phyloP scores from a whole-genome alignment of 2,888 invertebrate species.

The Euphydryas editha region DNA sequence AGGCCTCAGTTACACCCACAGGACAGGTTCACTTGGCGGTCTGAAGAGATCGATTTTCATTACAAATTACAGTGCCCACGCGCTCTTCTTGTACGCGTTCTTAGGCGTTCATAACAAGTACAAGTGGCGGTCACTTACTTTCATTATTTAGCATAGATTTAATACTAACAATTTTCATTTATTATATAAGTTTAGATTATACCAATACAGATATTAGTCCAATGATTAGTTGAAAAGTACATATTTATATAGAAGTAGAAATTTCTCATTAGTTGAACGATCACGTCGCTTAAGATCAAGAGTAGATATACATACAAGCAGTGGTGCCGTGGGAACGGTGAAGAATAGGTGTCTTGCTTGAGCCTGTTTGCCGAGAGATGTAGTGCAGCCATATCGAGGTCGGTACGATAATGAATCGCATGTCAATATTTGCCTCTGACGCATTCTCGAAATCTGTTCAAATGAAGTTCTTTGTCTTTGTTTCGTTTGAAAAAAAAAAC shows the following conservation, averaged over 20 bases:
- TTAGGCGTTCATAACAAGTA: conserved; percentile 51
- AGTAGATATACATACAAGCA: conserved; percentile 57
- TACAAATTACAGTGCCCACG: conserved; percentile 75
- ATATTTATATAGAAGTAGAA: conserved; percentile 51
- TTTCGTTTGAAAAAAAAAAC: conserved; percentile 18
- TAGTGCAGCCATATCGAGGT: conserved; percentile 73
- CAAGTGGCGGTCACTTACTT: conserved; percentile 54
- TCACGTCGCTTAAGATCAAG: conserved; percentile 70
- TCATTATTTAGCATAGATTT: conserved; percentile 26
- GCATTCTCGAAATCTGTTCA: conserved; percentile 41
- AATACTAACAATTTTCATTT: no score
- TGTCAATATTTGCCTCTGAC: conserved; percentile 72
- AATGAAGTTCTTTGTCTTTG: conserved; percentile 20
- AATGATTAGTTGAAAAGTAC: not conserved
- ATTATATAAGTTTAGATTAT: no score
- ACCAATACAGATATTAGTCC: no score
- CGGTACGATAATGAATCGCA: conserved; percentile 69
- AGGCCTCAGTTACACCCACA: conserved; percentile 71
- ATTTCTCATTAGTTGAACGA: conserved; percentile 69
- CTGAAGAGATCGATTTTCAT: conserved; percentile 77
- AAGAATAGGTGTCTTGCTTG: conserved; percentile 71
- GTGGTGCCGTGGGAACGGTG: conserved; percentile 76
- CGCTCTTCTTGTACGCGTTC: conserved; percentile 65
- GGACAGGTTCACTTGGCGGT: conserved; percentile 69
- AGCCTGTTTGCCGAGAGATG: conserved; percentile 78